Evolutionary conservation across 2,888 invertebrate species (phyloP).

Genomic region (Megastigmus dorsalis): DNA sequence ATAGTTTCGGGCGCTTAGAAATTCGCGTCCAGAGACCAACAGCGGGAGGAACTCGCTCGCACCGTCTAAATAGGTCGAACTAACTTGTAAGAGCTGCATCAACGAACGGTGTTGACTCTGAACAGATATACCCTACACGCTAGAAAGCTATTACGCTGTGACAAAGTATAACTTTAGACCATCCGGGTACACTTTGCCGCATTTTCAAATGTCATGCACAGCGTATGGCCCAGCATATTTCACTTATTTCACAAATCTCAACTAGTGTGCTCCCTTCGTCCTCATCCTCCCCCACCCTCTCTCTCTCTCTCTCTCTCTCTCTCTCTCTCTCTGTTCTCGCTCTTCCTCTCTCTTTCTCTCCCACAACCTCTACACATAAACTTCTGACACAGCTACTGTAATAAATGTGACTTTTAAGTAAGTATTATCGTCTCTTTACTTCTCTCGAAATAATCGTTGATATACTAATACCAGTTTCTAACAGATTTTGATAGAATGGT

Average conservation of each 20-base stretch:
- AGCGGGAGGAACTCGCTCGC: slow-evolving; percentile 1
- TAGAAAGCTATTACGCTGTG: slow-evolving; percentile 43
- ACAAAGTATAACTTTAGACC: slow-evolving; percentile 47
- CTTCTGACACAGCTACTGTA: slow-evolving; percentile 6
- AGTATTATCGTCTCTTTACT: too few relatives aligned
- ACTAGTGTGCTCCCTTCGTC: background rate
- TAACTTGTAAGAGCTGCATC: slow-evolving; percentile 44
- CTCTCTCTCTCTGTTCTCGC: background rate
- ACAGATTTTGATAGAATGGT: too few relatives aligned
- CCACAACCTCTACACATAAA: background rate
- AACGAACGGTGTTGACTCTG: slow-evolving; percentile 39
- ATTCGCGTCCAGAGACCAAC: background rate
- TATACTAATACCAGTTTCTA: too few relatives aligned
- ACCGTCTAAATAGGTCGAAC: slow-evolving; percentile 41
- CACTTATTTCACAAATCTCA: slow-evolving; percentile 35
- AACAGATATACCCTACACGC: slow-evolving; percentile 30
- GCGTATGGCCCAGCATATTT: slow-evolving; percentile 16
- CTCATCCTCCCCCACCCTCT: background rate
- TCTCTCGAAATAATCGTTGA: background rate
- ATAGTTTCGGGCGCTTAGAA: slow-evolving; percentile 13
- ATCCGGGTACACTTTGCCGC: slow-evolving; percentile 36
- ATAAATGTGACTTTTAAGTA: background rate
- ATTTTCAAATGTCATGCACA: slow-evolving; percentile 40
- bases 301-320: background rate
- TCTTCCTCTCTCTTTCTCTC: background rate